Conservation (phyloP, 2,113 vertebrate species). For the Suncus etruscus region DNA sequence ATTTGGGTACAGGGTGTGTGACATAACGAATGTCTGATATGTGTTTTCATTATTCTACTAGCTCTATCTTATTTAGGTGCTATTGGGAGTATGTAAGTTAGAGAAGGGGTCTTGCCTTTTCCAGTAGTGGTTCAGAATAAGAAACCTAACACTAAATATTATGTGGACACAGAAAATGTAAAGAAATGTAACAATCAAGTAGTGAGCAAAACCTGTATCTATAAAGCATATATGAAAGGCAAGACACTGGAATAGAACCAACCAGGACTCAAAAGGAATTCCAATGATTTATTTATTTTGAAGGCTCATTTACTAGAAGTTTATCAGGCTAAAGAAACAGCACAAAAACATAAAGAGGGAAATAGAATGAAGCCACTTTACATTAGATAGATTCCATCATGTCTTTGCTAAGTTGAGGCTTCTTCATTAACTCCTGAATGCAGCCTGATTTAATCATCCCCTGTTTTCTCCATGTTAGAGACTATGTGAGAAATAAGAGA, state of each 20-base stretch:
- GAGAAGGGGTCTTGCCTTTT: background rate
- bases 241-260: background rate
- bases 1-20: accelerated
- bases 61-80: too few relatives aligned
- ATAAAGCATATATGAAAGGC: background rate
- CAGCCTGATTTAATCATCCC: background rate
- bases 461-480: background rate
- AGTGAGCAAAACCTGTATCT: background rate
- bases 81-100: background rate
- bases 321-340: background rate
- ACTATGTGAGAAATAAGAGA: background rate
- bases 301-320: background rate
- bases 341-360: background rate
- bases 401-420: background rate
- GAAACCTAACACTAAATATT: background rate
- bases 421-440: background rate
- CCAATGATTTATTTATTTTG: background rate
- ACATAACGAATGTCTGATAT: background rate
- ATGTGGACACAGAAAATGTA: too few relatives aligned
- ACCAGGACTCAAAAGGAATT: background rate
- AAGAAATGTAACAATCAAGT: background rate
- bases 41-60: background rate
- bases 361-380: background rate
- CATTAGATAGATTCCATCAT: background rate
- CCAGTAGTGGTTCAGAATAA: background rate